Evolutionary conservation across 2,888 invertebrate genomes (phyloP), one percentile per base, ranked within the genome.

Genomic region (Drosophila histrio): DNA sequence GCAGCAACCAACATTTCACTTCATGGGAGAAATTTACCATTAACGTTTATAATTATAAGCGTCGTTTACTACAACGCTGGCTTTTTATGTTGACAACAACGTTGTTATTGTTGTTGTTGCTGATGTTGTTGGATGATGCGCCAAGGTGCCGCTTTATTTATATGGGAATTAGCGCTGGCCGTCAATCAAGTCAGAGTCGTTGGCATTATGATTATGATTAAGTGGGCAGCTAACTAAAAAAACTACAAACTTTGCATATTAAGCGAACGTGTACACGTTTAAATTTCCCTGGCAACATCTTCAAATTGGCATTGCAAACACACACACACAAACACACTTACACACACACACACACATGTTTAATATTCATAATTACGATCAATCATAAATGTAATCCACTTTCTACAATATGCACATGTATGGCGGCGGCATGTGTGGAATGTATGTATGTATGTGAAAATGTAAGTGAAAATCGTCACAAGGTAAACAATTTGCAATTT

Each of bases 21-120:
- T 68, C 61, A 74, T 65, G 64, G 64, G 67, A 79, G 77, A 83
- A 87, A 77, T 74, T 83, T 67, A 72, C 52, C 80, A 73, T 71
- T 53, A 68, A 58, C 60, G 59, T 63, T 78, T 64, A 66, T 61
- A 60, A 64, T 62, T 73, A 58, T 67, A 62, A 58, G 9, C 53
- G 39, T 38, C 36, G 38, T 39, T 58, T 50, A 62, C 41, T 38
- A 19, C 41, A 26, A 19, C 26, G 13, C 52, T 72, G 22, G 39
- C 26, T 54, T 73, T 70, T 72, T 63, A 32, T 64, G 69, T 74
- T 56, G 69, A 68, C 70, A 56, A 56, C 32, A 49, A 50, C 24
- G n/a, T 50, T 38, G 50, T 19, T 36, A 26, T 26, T 32, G 32
- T 24, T 49, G 13, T 19, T 30, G 43, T 15, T 26, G 32, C 38